phyloP scores from a whole-genome alignment of 1,140 invertebrate genomes.

The Magallana angulata region DNA sequence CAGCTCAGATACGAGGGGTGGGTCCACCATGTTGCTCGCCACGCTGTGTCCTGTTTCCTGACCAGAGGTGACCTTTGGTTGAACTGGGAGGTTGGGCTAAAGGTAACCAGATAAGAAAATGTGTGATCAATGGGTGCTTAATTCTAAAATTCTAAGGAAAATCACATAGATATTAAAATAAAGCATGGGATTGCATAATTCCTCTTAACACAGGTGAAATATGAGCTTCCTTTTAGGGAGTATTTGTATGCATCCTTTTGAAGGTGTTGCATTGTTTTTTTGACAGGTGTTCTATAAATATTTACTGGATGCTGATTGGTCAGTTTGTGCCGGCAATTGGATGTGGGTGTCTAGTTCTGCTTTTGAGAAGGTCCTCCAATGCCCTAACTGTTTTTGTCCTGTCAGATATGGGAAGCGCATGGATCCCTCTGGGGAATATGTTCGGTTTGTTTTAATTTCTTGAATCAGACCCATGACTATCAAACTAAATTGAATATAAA shows the following conservation, averaged over 20 bases:
- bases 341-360: slow-evolving; percentile 89
- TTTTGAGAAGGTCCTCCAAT: slow-evolving; percentile 84
- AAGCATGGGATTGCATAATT: no score
- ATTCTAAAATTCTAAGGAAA: no score
- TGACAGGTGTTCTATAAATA: slow-evolving; percentile 80
- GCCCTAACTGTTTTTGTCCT: slow-evolving; percentile 84
- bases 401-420: slow-evolving; percentile 85
- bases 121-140: no score
- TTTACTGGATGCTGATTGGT: slow-evolving; percentile 87
- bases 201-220: no score
- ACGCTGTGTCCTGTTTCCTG: slow-evolving; percentile 87
- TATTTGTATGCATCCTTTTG: neutral
- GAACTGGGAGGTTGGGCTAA: slow-evolving; percentile 85
- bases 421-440: slow-evolving; percentile 86
- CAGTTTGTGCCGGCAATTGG: slow-evolving; percentile 89
- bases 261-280: neutral
- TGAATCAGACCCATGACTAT: no score
- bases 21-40: slow-evolving; percentile 87
- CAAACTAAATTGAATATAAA: no score
- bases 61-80: slow-evolving; percentile 88
- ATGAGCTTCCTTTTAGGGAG: no score
- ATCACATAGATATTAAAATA: no score
- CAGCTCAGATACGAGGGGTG: slow-evolving; percentile 85
- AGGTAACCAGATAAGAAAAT: slow-evolving; percentile 76
- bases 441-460: slow-evolving; percentile 79